Evolutionary conservation across 2,113 vertebrate genomes (phyloP), one percentile per base, ranked within the genome.

Genomic region (Empidonax alnorum): DNA sequence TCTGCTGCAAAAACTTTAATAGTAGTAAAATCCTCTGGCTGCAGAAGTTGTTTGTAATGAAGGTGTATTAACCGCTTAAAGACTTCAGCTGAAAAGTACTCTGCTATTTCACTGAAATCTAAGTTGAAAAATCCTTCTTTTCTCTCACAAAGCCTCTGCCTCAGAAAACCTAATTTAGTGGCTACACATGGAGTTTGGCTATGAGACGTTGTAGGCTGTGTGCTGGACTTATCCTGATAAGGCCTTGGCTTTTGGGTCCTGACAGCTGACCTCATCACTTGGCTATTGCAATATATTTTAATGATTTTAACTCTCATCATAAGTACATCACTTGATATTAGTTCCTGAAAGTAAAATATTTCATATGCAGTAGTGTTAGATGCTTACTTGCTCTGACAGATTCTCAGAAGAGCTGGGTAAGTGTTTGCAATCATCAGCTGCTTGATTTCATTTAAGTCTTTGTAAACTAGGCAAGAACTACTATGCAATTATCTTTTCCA

Each of bases 1-100:
- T 94, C 66, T 90, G 85, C 87, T 94, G 65, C 33, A 90, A 90
- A 93, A 96, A 81, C 90, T 90, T 86, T 71, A 83, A 53, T 62
- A 79, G 87, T 95, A 95, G 93, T 95, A 95, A 97, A 97, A 95
- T 62, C 46, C 58, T 84, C 61, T 91, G 95, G 93, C 95, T 94
- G 79, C 82, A 93, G 52, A 92, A 92, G 65, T 96, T 96, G 95
- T 96, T 96, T 97, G 81, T 86, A 89, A 96, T 0, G 0, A 89
- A 90, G 82, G 87, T 93, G 68, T 88, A 92, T 93, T 95, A 96
- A 95, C 83, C 7, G 2, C 82, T 92, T 93, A 67, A 20, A 77
- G 75, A 90, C 72, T 74, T 80, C 65, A 71, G 76, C 79, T 75
- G 82, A 65, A 86, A 90, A 92, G 30, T 31, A 56, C 53, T 89